Evolutionary conservation across 2,888 invertebrate genomes (phyloP).

Genomic region (Enchytraeus crypticus): DNA sequence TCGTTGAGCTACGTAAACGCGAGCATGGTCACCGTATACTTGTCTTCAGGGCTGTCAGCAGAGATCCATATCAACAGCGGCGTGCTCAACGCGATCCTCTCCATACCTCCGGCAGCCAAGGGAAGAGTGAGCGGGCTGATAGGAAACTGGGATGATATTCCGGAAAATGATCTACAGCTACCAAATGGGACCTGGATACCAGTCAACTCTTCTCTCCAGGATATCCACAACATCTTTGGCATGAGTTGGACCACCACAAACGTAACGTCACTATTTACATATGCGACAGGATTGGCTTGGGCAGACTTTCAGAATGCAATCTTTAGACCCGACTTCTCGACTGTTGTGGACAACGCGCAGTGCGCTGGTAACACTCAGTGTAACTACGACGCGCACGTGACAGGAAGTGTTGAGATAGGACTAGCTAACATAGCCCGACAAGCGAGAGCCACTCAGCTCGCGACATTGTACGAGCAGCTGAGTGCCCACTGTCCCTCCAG

Average conservation of each 20-base stretch:
- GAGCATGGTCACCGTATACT: not conserved
- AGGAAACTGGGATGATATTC: conserved; percentile 13
- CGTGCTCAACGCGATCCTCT: not conserved
- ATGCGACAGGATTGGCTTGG: conserved; percentile 4
- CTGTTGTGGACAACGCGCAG: not conserved
- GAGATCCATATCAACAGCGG: not conserved
- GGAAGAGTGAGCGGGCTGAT: conserved; percentile 6
- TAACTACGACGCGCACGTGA: conserved; percentile 3
- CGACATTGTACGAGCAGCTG: not conserved
- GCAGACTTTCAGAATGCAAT: conserved; percentile 5
- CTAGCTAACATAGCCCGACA: not conserved
- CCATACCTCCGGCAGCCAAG: not conserved
- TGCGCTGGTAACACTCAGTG: conserved; percentile 2
- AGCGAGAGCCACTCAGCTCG: not conserved
- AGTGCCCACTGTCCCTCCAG: not conserved
- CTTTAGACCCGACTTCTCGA: conserved; percentile 5
- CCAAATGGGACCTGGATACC: conserved; percentile 3
- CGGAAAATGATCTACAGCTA: conserved; percentile 9
- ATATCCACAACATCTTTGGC: conserved; percentile 10
- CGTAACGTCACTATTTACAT: not conserved
- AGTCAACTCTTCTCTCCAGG: not conserved
- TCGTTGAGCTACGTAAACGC: not conserved
- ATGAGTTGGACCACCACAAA: conserved; percentile 1
- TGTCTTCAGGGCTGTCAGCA: not conserved
- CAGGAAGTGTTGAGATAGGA: not conserved